Conservation (phyloP, 2,797 vertebrate genomes). For the Spea hammondii region DNA sequence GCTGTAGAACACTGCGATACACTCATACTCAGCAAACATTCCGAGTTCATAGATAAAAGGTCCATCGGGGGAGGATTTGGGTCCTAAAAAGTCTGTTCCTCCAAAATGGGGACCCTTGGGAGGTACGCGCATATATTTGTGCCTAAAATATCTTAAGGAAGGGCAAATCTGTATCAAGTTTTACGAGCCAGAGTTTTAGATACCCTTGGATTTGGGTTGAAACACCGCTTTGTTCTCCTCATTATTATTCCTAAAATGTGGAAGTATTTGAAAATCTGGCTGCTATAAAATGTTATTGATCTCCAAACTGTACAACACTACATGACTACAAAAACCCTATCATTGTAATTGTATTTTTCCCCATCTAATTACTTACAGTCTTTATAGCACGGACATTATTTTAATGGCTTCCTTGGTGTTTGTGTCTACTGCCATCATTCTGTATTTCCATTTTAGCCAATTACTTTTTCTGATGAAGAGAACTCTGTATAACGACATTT, state of each 20-base stretch:
- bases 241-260: background rate
- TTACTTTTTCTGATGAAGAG: slow-evolving; percentile 53
- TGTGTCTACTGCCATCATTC: slow-evolving; percentile 49
- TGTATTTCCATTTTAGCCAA: slow-evolving; percentile 53
- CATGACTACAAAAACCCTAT: slow-evolving; percentile 40
- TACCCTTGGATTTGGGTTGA: background rate
- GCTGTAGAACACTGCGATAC: too few relatives aligned
- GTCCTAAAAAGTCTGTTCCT: too few relatives aligned
- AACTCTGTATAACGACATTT: slow-evolving; percentile 53
- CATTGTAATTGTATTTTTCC: slow-evolving; percentile 46
- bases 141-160: too few relatives aligned
- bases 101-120: too few relatives aligned
- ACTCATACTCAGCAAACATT: too few relatives aligned
- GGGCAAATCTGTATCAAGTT: too few relatives aligned
- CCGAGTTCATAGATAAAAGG: too few relatives aligned
- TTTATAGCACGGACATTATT: slow-evolving; percentile 51
- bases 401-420: slow-evolving; percentile 51
- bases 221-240: background rate
- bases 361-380: slow-evolving; percentile 51
- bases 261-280: slow-evolving; percentile 12
- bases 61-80: too few relatives aligned
- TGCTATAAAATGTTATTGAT: slow-evolving; percentile 49
- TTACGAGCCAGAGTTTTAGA: too few relatives aligned
- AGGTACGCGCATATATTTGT: too few relatives aligned
- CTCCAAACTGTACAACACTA: slow-evolving; percentile 45